phyloP scores from a whole-genome alignment of 2,113 vertebrate genomes.

The Lepisosteus oculatus region DNA sequence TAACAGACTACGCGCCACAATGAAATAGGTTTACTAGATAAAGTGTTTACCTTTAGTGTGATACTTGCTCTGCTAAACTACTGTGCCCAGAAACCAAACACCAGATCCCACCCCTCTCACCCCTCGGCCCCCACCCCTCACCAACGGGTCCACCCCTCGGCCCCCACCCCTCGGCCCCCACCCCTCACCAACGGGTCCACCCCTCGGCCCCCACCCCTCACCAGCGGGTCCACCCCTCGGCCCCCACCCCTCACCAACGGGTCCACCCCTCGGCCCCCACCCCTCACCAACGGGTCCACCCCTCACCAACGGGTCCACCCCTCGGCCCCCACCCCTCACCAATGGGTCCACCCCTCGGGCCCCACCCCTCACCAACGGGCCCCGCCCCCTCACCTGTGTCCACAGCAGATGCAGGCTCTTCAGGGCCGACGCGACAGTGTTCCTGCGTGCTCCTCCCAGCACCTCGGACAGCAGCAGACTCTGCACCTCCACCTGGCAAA shows the following conservation, averaged over 20 bases:
- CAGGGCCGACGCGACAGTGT: conserved; percentile 70
- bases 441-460: conserved; percentile 83
- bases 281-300: neutral
- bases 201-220: too few species aligned
- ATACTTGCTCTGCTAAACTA: too few species aligned
- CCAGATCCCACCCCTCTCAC: too few species aligned
- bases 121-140: neutral
- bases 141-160: too few species aligned
- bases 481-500: conserved; percentile 86
- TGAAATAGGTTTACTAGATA: too few species aligned
- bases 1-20: too few species aligned
- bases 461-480: conserved; percentile 86
- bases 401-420: conserved; percentile 85
- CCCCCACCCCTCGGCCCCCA: neutral
- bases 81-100: too few species aligned
- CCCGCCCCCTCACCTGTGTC: conserved; percentile 72
- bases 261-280: too few species aligned
- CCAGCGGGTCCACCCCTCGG: too few species aligned
- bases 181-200: neutral
- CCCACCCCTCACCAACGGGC: too few species aligned
- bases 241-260: conserved; percentile 57
- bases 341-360: neutral
- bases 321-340: neutral
- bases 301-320: too few species aligned
- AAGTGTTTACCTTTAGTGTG: too few species aligned